These are phyloP conservation scores for Suillia variegata DNA, from an alignment of 2,888 invertebrate species.

Conservation along the genomic window DNA sequence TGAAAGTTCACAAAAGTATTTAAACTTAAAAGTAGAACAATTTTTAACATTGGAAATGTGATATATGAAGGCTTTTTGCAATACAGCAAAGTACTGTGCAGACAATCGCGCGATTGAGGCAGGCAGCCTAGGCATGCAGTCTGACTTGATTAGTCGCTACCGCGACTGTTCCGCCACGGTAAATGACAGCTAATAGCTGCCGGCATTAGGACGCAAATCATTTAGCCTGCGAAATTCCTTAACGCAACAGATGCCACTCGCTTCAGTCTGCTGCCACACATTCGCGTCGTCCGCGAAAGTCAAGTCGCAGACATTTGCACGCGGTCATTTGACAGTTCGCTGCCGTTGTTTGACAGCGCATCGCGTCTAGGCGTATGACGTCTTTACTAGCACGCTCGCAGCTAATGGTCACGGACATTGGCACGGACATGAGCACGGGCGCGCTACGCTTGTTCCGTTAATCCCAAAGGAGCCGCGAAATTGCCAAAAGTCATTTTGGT, in stretches of 20 bases:
- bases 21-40: too few relatives aligned
- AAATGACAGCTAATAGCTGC: conserved; percentile 16
- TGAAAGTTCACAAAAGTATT: too few relatives aligned
- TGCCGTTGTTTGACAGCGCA: background rate
- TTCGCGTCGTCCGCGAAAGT: background rate
- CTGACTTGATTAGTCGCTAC: background rate
- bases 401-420: background rate
- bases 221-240: background rate
- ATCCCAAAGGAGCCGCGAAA: background rate
- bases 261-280: background rate
- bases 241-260: background rate
- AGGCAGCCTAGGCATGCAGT: too few relatives aligned
- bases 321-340: background rate
- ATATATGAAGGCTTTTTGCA: too few relatives aligned
- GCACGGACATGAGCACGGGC: too few relatives aligned
- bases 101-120: too few relatives aligned
- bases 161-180: background rate
- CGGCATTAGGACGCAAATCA: background rate
- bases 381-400: conserved; percentile 1
- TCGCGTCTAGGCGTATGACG: background rate
- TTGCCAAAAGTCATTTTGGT: background rate
- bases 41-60: too few relatives aligned
- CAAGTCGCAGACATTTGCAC: background rate
- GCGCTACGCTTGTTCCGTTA: background rate
- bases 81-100: too few relatives aligned